phyloP scores from a whole-genome alignment of 2,888 invertebrate species.

The Thera britannica region DNA sequence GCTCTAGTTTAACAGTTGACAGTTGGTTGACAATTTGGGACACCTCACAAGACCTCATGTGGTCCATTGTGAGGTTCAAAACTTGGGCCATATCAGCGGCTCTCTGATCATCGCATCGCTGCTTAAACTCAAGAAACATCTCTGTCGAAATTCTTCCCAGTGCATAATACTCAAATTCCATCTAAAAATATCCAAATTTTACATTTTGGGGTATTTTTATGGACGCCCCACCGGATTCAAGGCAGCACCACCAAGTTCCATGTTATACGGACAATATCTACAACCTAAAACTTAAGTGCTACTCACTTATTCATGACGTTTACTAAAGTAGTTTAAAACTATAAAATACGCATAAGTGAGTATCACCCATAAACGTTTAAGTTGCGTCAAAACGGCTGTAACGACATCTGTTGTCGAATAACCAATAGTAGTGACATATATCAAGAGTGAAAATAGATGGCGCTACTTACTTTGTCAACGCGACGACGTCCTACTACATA shows the following conservation, averaged over 20 bases:
- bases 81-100: not conserved
- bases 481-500: constrained; percentile 20
- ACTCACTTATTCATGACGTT: constrained; percentile 7
- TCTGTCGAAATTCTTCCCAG: constrained; percentile 10
- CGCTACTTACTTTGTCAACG: constrained; percentile 40
- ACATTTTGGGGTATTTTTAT: constrained; percentile 4
- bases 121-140: constrained; percentile 12
- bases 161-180: constrained; percentile 8
- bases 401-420: constrained; percentile 44
- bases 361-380: constrained; percentile 13
- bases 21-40: constrained; percentile 10
- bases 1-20: constrained; percentile 14
- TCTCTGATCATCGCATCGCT: constrained; percentile 1
- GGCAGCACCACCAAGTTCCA: constrained; percentile 21
- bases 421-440: constrained; percentile 43
- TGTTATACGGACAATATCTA: constrained; percentile 13
- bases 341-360: constrained; percentile 8
- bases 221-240: constrained; percentile 14
- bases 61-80: constrained; percentile 14
- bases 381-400: constrained; percentile 18
- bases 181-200: constrained; percentile 17
- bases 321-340: no score
- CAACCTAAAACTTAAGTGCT: constrained; percentile 16
- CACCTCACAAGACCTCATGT: constrained; percentile 15
- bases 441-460: constrained; percentile 23